Conservation (phyloP, 1,140 invertebrate species). For the Neodiprion virginianus region DNA sequence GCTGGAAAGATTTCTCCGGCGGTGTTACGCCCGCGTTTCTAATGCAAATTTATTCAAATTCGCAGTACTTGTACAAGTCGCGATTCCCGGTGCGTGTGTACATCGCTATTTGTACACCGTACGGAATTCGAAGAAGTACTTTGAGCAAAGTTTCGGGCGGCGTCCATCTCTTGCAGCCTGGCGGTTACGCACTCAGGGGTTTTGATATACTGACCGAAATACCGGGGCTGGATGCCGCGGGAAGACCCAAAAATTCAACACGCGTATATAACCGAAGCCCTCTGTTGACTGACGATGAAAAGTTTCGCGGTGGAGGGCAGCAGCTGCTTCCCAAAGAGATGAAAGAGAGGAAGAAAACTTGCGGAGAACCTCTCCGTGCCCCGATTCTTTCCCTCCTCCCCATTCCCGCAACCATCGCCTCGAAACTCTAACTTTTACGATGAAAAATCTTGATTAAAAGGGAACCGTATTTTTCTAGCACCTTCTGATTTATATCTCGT, state of each 20-base stretch:
- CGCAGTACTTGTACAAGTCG: neutral
- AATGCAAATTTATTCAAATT: slow-evolving; percentile 5
- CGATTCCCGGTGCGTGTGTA: neutral
- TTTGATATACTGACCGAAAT: slow-evolving; percentile 1
- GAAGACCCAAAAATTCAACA: neutral
- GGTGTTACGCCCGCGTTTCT: neutral
- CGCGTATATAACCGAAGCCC: neutral
- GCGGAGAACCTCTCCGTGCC: neutral
- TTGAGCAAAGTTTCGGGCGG: neutral
- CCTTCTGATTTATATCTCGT: neutral
- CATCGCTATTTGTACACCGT: neutral
- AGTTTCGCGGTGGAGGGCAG: neutral
- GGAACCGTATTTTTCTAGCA: neutral
- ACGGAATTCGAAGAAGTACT: slow-evolving; percentile 2
- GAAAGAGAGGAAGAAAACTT: slow-evolving; percentile 7
- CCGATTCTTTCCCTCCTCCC: too few relatives aligned
- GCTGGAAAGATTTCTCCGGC: neutral
- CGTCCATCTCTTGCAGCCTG: neutral
- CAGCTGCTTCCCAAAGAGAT: neutral
- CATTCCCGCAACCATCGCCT: neutral
- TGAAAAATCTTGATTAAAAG: neutral
- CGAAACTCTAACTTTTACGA: neutral
- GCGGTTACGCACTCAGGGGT: neutral
- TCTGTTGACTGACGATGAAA: neutral
- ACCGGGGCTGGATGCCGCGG: neutral